Evolutionary conservation across 2,888 invertebrate genomes (phyloP).

Genomic region (Cataglyphis rosenhaueri): DNA sequence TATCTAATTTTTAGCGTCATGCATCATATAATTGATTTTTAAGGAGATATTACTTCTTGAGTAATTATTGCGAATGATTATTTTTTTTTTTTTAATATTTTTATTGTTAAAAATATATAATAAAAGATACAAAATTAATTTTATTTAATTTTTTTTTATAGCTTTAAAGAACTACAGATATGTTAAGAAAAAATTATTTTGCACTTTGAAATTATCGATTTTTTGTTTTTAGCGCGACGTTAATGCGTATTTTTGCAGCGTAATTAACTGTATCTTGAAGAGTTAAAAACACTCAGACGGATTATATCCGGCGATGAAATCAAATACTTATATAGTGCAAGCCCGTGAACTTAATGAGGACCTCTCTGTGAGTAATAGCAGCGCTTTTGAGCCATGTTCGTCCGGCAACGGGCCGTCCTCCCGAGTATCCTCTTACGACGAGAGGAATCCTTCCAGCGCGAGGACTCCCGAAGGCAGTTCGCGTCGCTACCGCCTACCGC

Average conservation of each 20-base stretch:
- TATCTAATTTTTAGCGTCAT: background rate
- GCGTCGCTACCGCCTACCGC: constrained; percentile 38
- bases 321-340: constrained; percentile 36
- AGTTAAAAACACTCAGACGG: background rate
- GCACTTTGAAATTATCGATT: constrained; percentile 15
- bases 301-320: background rate
- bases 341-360: constrained; percentile 50
- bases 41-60: background rate
- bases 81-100: background rate
- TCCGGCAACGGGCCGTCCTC: constrained; percentile 62
- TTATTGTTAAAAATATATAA: background rate
- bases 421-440: constrained; percentile 64
- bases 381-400: constrained; percentile 45
- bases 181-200: background rate
- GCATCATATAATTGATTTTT: background rate
- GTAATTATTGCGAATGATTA: background rate
- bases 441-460: constrained; percentile 6
- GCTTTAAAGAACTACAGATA: background rate
- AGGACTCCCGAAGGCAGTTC: constrained; percentile 22
- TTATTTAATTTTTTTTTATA: background rate
- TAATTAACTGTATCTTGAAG: constrained; percentile 36
- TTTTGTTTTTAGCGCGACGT: background rate
- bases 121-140: background rate
- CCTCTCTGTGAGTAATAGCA: constrained; percentile 61
- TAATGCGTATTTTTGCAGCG: background rate